A percentile compares a stretch with the other conserved stretches of the same genome.
These are phyloP conservation scores for Tipula vernalis DNA, from an alignment of 2,888 invertebrate genomes.

Conservation along the genomic window DNA sequence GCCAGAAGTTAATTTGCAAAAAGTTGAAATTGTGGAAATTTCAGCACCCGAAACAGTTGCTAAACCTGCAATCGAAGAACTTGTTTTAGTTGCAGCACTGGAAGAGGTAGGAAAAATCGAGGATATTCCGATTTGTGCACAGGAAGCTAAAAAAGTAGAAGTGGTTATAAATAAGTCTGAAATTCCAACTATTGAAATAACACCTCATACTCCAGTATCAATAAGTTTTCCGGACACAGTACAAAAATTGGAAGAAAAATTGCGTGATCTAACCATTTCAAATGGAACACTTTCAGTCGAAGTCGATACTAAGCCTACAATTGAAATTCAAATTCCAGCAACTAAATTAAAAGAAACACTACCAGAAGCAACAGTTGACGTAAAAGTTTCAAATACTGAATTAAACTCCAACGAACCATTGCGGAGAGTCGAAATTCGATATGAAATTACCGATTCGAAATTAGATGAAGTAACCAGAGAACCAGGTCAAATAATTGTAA, in stretches of 20 bases:
- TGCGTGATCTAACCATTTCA: background rate
- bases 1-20: no score
- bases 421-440: background rate
- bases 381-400: no score
- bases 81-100: background rate
- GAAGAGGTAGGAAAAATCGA: background rate
- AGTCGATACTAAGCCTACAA: background rate
- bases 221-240: background rate
- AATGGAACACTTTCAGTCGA: background rate
- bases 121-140: background rate
- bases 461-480: background rate
- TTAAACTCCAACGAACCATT: background rate
- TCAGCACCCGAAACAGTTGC: background rate
- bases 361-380: no score
- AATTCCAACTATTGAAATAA: background rate
- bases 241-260: background rate
- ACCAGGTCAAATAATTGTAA: background rate
- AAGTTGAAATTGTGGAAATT: background rate
- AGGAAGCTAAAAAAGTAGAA: background rate
- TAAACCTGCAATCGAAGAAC: background rate
- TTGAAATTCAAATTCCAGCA: background rate
- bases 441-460: background rate
- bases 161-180: background rate
- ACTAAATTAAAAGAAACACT: background rate
- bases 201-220: background rate